phyloP scores from a whole-genome alignment of 37 sponge, comb jelly and placozoan species.

The Amphimedon queenslandica region DNA sequence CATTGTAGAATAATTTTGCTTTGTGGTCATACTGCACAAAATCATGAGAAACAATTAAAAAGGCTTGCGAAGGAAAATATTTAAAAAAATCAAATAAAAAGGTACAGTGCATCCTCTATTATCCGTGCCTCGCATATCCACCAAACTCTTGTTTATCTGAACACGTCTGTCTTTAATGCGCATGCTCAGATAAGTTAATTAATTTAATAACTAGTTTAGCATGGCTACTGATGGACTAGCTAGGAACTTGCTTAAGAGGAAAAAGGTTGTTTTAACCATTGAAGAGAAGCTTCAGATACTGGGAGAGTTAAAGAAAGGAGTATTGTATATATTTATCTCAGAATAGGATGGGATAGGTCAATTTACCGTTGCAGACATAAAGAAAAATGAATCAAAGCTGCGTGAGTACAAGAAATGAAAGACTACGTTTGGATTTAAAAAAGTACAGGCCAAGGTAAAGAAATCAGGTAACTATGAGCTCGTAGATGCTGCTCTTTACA shows the following conservation, averaged over 20 bases:
- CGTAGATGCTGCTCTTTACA: neutral
- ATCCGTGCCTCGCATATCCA: neutral
- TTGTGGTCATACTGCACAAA: too few species aligned
- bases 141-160: neutral
- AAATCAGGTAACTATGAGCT: neutral
- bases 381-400: slow-evolving; percentile 50
- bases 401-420: slow-evolving; percentile 17
- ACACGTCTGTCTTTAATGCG: too few species aligned
- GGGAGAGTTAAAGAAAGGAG: slow-evolving; percentile 15
- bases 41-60: too few species aligned
- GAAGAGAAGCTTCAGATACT: slow-evolving; percentile 20
- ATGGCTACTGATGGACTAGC: neutral
- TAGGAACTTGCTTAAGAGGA: neutral
- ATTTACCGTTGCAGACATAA: slow-evolving; percentile 55
- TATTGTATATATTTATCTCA: slow-evolving; percentile 39
- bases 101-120: neutral
- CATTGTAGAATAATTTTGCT: too few species aligned
- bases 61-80: too few species aligned
- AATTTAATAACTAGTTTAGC: neutral
- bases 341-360: slow-evolving; percentile 47
- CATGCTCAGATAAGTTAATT: neutral
- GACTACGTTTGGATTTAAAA: slow-evolving; percentile 35
- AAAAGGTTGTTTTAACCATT: slow-evolving; percentile 36
- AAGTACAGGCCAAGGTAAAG: slow-evolving; percentile 21
- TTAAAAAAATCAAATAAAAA: too few species aligned